Conservation (phyloP, 2,113 vertebrate species). For the Galeopterus variegatus region DNA sequence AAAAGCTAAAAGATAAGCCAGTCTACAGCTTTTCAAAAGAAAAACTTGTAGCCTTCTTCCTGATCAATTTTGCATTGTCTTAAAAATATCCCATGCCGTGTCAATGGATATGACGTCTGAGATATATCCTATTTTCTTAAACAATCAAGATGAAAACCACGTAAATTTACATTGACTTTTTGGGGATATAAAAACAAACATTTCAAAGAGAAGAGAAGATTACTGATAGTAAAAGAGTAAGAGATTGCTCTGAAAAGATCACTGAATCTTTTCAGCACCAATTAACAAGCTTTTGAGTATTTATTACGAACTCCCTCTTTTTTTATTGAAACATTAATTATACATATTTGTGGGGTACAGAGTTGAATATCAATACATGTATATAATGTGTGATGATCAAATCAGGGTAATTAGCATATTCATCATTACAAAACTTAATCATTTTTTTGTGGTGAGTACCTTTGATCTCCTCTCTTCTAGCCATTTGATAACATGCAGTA, state of each 20-base stretch:
- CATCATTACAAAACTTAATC: too few relatives aligned
- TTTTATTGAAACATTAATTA: too few relatives aligned
- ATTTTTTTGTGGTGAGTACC: too few relatives aligned
- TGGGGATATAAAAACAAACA: neutral
- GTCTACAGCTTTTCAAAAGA: neutral
- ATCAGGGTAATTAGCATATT: too few relatives aligned
- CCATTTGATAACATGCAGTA: too few relatives aligned
- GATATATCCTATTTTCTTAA: conserved; percentile 6
- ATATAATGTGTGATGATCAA: too few relatives aligned
- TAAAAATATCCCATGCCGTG: neutral
- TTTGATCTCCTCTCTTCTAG: too few relatives aligned
- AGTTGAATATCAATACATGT: too few relatives aligned
- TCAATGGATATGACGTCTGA: neutral
- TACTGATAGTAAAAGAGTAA: neutral
- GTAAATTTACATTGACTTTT: conserved; percentile 43
- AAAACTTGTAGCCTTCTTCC: neutral
- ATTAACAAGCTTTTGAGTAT: neutral
- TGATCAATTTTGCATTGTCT: neutral
- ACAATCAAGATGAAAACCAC: neutral
- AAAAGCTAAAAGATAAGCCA: neutral
- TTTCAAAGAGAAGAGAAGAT: neutral
- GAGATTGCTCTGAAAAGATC: neutral
- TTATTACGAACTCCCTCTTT: neutral
- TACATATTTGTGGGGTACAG: too few relatives aligned
- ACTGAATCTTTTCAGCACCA: neutral